phyloP scores from a whole-genome alignment of 2,797 vertebrate genomes.

The Smutsia gigantea region DNA sequence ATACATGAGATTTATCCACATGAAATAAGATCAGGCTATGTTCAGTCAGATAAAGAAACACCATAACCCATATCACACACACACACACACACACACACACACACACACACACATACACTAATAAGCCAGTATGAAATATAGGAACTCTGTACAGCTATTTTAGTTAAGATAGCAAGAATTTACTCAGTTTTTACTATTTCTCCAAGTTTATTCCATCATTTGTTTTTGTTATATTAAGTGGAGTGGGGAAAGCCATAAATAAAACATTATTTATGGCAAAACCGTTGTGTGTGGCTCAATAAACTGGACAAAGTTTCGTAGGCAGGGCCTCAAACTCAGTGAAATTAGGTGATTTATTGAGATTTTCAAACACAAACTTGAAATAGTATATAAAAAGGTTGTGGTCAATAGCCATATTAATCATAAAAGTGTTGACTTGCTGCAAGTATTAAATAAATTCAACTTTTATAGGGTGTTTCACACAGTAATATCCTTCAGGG shows the following conservation, averaged over 20 bases:
- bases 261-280: slow-evolving; percentile 69
- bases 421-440: slow-evolving; percentile 76
- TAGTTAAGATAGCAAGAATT: slow-evolving; percentile 23
- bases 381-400: slow-evolving; percentile 70
- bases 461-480: slow-evolving; percentile 72
- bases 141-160: background rate
- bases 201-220: slow-evolving; percentile 66
- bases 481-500: slow-evolving; percentile 56
- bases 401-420: slow-evolving; percentile 73
- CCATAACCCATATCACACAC: background rate
- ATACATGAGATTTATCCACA: background rate
- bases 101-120: too few species aligned
- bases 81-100: background rate
- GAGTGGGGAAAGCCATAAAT: slow-evolving; percentile 59
- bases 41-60: background rate
- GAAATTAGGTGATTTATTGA: slow-evolving; percentile 74
- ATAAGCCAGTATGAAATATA: background rate
- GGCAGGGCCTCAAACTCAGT: slow-evolving; percentile 57
- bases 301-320: slow-evolving; percentile 66
- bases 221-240: slow-evolving; percentile 71
- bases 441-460: slow-evolving; percentile 78
- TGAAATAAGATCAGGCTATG: background rate
- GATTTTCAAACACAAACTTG: slow-evolving; percentile 71
- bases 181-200: slow-evolving; percentile 43
- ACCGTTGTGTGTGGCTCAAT: slow-evolving; percentile 59